Percentiles rank a stretch among this genome's conserved stretches.
Evolutionary conservation across 2,797 vertebrate genomes (phyloP).

Genomic region (Melanotaenia pygmaea): DNA sequence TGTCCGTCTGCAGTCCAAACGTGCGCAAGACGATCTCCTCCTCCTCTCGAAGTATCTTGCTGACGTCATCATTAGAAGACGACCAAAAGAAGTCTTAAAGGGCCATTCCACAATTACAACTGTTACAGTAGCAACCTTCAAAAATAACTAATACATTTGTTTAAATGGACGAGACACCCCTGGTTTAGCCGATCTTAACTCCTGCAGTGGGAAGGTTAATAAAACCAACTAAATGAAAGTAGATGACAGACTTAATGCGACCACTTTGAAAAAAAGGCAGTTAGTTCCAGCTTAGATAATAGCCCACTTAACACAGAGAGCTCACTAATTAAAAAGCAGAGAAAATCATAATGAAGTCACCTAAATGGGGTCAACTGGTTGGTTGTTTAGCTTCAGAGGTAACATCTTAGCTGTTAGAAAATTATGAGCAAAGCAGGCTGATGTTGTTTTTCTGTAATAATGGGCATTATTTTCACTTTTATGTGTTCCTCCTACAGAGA

Average conservation of each 20-base stretch:
- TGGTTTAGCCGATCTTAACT: slow-evolving; percentile 28
- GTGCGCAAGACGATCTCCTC: too few species aligned
- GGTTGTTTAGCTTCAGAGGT: slow-evolving; percentile 54
- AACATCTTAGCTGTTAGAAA: slow-evolving; percentile 69
- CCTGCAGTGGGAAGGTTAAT: slow-evolving; percentile 61
- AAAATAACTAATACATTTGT: not conserved
- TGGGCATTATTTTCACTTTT: slow-evolving; percentile 83
- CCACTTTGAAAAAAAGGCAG: slow-evolving; percentile 57
- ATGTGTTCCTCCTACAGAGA: slow-evolving; percentile 86
- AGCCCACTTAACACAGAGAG: slow-evolving; percentile 57
- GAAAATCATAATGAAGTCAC: slow-evolving; percentile 49
- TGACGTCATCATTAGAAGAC: too few species aligned
- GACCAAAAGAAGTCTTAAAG: too few species aligned
- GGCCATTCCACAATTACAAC: too few species aligned
- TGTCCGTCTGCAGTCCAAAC: too few species aligned
- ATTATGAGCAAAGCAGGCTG: slow-evolving; percentile 78
- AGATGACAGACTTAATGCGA: slow-evolving; percentile 59
- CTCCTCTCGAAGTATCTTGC: too few species aligned
- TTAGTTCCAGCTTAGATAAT: slow-evolving; percentile 66
- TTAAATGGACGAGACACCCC: not conserved
- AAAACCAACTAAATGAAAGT: slow-evolving; percentile 73
- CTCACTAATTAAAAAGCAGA: slow-evolving; percentile 67
- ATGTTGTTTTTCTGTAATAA: slow-evolving; percentile 85
- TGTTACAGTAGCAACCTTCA: not conserved
- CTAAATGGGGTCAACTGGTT: slow-evolving; percentile 70